phyloP scores from a whole-genome alignment of 2,797 vertebrate species.

The Microctenopoma stevenorrisi region DNA sequence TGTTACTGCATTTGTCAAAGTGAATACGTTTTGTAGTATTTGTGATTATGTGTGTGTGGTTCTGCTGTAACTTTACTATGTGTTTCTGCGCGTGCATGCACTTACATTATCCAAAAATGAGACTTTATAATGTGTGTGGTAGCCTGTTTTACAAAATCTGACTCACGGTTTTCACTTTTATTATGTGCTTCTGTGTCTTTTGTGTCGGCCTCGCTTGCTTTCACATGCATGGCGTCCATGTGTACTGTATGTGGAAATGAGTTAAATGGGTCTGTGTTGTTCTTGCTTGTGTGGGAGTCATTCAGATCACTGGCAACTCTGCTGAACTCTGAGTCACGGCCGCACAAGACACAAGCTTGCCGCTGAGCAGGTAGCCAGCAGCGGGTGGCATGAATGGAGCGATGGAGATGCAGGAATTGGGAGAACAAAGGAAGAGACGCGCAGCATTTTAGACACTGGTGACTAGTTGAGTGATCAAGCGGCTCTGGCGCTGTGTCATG shows the following conservation, averaged over 20 bases:
- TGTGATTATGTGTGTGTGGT: neutral
- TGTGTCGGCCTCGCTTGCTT: neutral
- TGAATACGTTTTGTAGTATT: neutral
- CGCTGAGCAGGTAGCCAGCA: conserved; percentile 55
- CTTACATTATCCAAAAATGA: conserved; percentile 6
- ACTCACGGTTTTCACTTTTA: conserved; percentile 18
- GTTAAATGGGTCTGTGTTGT: conserved; percentile 5
- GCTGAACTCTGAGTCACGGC: conserved; percentile 43
- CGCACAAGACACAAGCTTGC: neutral
- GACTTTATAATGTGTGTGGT: conserved; percentile 4
- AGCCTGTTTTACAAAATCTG: conserved; percentile 6
- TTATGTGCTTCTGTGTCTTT: neutral
- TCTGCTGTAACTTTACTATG: neutral
- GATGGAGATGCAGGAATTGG: conserved; percentile 11
- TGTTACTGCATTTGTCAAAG: conserved; percentile 8
- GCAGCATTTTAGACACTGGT: conserved; percentile 21
- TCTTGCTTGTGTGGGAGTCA: conserved; percentile 23
- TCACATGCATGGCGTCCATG: neutral
- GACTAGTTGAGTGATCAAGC: conserved; percentile 43
- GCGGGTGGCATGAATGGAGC: conserved; percentile 26
- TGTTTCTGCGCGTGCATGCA: neutral
- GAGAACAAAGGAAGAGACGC: conserved; percentile 33
- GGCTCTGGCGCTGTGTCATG: conserved; percentile 33
- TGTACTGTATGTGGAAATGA: conserved; percentile 3
- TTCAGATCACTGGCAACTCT: conserved; percentile 20